phyloP scores from a whole-genome alignment of 2,797 vertebrate genomes.

The Lerista edwardsae region DNA sequence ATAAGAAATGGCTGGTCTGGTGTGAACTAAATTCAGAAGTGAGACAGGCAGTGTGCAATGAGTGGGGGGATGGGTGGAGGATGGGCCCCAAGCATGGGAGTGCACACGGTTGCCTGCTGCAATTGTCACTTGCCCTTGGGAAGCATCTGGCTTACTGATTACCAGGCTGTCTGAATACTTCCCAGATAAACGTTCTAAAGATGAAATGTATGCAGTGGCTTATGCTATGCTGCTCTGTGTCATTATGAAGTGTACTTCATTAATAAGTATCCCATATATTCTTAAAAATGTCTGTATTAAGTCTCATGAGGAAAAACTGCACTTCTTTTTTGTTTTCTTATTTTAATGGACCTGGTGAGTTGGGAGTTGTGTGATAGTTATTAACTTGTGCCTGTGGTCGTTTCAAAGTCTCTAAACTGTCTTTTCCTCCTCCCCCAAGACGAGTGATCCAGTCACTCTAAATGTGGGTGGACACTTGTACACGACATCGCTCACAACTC shows the following conservation, averaged over 20 bases:
- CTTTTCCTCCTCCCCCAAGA: slow-evolving; percentile 78
- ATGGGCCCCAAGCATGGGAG: neutral
- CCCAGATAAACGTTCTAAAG: neutral
- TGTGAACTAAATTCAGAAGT: neutral
- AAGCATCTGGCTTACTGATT: neutral
- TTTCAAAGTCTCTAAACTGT: slow-evolving; percentile 64
- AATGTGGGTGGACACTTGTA: slow-evolving; percentile 98
- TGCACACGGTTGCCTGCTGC: neutral
- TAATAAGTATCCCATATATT: neutral
- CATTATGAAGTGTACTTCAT: neutral
- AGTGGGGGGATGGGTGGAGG: too few species aligned
- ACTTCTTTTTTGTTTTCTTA: neutral
- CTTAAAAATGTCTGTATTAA: neutral
- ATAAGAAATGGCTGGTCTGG: neutral
- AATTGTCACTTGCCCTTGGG: neutral
- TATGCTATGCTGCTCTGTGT: neutral
- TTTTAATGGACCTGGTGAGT: neutral
- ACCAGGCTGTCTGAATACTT: neutral
- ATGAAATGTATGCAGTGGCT: too few species aligned
- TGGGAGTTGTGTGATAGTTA: too few species aligned
- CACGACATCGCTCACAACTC: slow-evolving; percentile 93
- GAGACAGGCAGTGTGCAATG: too few species aligned
- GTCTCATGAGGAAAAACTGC: neutral
- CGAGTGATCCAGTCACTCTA: slow-evolving; percentile 95
- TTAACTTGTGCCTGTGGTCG: slow-evolving; percentile 22